phyloP scores from a whole-genome alignment of 2,113 vertebrate species.

The Charina bottae region DNA sequence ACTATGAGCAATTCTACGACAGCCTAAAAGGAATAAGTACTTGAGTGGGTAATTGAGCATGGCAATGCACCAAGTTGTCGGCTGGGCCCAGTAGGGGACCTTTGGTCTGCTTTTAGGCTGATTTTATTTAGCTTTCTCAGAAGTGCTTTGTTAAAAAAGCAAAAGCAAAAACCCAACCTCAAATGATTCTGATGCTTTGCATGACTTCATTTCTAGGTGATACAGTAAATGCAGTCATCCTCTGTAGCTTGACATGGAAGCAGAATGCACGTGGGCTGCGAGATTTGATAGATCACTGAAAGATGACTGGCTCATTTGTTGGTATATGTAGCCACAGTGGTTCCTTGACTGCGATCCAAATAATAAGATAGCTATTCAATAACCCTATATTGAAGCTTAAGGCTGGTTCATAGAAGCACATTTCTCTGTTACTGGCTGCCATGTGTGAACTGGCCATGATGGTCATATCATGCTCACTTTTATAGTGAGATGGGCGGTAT shows the following conservation, averaged over 20 bases:
- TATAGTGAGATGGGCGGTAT: no score
- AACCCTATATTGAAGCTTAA: neutral
- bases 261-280: neutral
- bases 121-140: slow-evolving; percentile 5
- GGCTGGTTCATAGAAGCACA: neutral
- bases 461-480: no score
- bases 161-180: neutral
- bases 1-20: neutral
- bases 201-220: neutral
- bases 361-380: neutral
- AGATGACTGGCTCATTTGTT: neutral
- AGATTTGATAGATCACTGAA: neutral
- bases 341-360: neutral
- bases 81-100: neutral
- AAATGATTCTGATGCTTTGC: neutral
- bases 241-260: neutral
- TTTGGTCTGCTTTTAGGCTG: neutral
- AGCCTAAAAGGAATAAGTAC: slow-evolving; percentile 9
- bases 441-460: neutral
- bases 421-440: neutral
- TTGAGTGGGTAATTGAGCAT: slow-evolving; percentile 19
- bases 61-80: slow-evolving; percentile 7
- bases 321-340: no score
- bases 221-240: neutral
- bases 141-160: neutral